Percentiles rank a stretch among this genome's conserved stretches.
Evolutionary conservation across 2,113 vertebrate species (phyloP).

Genomic region (Phasianus colchicus): DNA sequence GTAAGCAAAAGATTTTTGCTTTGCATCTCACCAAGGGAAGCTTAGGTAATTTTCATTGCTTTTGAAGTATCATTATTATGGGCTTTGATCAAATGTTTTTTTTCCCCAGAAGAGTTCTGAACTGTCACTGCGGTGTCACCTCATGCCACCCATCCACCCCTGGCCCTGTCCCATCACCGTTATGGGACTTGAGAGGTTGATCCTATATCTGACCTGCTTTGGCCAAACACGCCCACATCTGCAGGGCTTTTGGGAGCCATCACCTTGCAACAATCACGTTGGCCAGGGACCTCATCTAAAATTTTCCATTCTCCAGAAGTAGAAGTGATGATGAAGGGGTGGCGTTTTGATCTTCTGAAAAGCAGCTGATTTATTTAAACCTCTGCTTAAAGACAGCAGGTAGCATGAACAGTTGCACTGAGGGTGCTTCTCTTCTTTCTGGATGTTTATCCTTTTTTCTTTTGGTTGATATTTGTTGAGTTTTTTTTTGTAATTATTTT

Average conservation of each 20-base stretch:
- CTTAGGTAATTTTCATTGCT: background rate
- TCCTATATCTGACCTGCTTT: background rate
- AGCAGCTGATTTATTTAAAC: background rate
- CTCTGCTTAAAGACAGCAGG: background rate
- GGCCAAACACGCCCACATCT: background rate
- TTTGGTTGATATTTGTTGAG: background rate
- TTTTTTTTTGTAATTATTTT: background rate
- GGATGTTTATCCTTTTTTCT: background rate
- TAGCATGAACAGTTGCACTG: background rate
- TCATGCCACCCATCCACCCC: background rate
- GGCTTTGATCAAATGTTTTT: background rate
- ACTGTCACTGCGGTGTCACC: background rate
- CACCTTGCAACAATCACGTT: background rate
- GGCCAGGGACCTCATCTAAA: background rate
- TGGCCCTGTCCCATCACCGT: background rate
- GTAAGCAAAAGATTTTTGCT: background rate
- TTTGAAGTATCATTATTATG: background rate
- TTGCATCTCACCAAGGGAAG: background rate
- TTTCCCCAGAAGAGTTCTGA: rapidly evolving
- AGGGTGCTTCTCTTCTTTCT: background rate
- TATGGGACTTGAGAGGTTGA: background rate
- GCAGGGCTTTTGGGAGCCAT: background rate
- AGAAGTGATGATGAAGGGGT: background rate
- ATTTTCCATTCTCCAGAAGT: background rate
- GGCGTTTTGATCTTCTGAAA: background rate